phyloP scores from a whole-genome alignment of 2,113 vertebrate genomes.

The Fukomys damarensis region DNA sequence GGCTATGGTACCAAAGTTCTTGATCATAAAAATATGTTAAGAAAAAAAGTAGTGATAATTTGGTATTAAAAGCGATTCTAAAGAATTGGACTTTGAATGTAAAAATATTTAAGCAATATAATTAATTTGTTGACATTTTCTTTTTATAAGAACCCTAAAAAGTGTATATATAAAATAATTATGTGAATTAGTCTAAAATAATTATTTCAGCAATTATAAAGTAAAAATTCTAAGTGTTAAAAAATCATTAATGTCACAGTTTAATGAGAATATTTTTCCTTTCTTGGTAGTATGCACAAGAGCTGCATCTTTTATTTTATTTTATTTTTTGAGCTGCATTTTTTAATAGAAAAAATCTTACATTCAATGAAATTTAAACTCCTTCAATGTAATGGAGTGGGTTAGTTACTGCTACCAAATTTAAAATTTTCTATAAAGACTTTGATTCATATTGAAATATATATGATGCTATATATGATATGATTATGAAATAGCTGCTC shows the following conservation, averaged over 20 bases:
- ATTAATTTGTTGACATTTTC: background rate
- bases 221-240: background rate
- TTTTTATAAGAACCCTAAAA: background rate
- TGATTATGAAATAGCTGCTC: background rate
- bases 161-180: background rate
- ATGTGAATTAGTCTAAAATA: background rate
- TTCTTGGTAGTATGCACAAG: background rate
- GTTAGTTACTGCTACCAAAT: background rate
- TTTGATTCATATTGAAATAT: conserved; percentile 8
- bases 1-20: background rate
- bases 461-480: background rate
- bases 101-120: background rate
- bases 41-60: background rate
- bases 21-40: background rate
- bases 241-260: background rate
- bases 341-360: background rate
- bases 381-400: background rate
- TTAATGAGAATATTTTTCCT: background rate
- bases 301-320: background rate
- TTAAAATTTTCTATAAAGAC: background rate
- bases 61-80: background rate
- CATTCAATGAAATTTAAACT: background rate
- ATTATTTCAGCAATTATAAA: conserved; percentile 1
- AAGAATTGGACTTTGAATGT: background rate
- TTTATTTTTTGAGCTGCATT: background rate